Conservation (phyloP, 2,888 invertebrate species). For the Prionchulus punctatus region DNA sequence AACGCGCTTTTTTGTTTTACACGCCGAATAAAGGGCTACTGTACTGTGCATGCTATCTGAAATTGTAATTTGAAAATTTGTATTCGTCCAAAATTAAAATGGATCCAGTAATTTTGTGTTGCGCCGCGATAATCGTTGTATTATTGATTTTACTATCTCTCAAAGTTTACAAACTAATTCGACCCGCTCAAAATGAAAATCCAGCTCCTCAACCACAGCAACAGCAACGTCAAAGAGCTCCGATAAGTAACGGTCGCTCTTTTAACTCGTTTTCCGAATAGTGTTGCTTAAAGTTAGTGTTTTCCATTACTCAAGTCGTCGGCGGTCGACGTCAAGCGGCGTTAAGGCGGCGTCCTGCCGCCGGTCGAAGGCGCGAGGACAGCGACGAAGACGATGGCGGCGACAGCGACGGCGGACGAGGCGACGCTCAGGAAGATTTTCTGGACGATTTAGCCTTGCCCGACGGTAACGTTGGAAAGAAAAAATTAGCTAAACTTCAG, state of each 20-base stretch:
- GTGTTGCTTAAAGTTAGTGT: background rate
- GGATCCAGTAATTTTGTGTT: background rate
- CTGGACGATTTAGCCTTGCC: background rate
- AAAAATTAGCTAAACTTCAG: constrained; percentile 27
- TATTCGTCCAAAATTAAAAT: no score
- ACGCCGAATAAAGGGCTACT: no score
- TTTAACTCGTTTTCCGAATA: background rate
- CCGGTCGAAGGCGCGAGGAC: background rate
- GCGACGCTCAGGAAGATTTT: no score
- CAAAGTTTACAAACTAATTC: background rate
- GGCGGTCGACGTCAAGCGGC: constrained; percentile 1
- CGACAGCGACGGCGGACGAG: constrained; percentile 1
- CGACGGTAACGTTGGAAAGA: constrained; percentile 24
- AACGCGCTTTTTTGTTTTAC: no score
- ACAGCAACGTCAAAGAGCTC: background rate
- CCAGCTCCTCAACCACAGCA: background rate
- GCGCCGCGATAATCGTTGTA: background rate
- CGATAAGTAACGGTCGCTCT: background rate
- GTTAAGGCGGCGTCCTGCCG: background rate
- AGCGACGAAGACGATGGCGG: background rate
- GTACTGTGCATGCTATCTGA: no score
- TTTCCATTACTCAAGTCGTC: background rate
- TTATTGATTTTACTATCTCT: background rate
- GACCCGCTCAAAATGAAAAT: background rate
- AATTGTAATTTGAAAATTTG: no score